A percentile compares a stretch with the other conserved stretches of the same genome.
Evolutionary conservation across 1,140 invertebrate genomes (phyloP).

Genomic region (Drosophila carrolli): DNA sequence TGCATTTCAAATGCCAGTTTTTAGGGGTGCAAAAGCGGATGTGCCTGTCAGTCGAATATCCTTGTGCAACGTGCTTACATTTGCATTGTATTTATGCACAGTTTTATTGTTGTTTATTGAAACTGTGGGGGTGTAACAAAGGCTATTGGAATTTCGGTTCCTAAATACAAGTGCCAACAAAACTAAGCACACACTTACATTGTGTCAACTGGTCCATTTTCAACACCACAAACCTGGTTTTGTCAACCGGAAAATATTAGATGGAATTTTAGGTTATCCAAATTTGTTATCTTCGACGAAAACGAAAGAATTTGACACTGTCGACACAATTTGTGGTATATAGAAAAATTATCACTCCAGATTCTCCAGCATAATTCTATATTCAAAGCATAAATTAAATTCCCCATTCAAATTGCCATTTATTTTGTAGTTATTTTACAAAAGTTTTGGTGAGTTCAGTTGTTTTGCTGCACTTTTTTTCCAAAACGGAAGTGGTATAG

Average conservation of each 20-base stretch:
- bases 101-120: slow-evolving; percentile 70
- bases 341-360: background rate
- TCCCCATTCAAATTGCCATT: background rate
- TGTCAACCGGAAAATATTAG: slow-evolving; percentile 29
- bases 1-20: slow-evolving; percentile 40
- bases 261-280: slow-evolving; percentile 2
- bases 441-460: background rate
- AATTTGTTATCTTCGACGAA: slow-evolving; percentile 13
- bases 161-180: slow-evolving; percentile 41
- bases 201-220: slow-evolving; percentile 35
- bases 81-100: slow-evolving; percentile 70
- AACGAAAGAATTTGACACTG: slow-evolving; percentile 21
- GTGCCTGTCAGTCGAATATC: slow-evolving; percentile 39
- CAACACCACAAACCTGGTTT: slow-evolving; percentile 21
- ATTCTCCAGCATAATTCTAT: background rate
- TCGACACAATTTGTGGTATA: slow-evolving; percentile 5
- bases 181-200: slow-evolving; percentile 38
- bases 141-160: slow-evolving; percentile 44
- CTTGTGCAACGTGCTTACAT: slow-evolving; percentile 47
- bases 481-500: too few relatives aligned
- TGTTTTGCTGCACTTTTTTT: background rate
- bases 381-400: background rate
- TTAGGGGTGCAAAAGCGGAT: slow-evolving; percentile 17
- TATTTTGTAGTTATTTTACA: background rate
- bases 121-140: slow-evolving; percentile 37